phyloP scores from a whole-genome alignment of 2,888 invertebrate species.

The Polylopha cassiicola region DNA sequence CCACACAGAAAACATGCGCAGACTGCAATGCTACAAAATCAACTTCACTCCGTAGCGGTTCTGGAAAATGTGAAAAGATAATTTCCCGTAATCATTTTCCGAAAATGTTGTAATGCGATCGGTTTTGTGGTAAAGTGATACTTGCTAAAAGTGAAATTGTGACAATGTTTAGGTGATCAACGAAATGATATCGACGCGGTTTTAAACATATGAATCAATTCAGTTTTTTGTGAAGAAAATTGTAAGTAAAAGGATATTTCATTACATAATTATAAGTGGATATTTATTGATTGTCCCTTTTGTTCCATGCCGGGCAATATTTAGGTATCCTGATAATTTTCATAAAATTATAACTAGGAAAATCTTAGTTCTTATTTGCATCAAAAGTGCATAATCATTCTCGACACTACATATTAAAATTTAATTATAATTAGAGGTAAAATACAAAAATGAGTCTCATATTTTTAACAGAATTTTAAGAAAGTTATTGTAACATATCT shows the following conservation, averaged over 20 bases:
- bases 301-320: background rate
- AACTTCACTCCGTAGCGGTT: conserved; percentile 56
- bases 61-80: conserved; percentile 48
- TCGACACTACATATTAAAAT: too few relatives aligned
- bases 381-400: conserved; percentile 4
- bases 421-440: too few relatives aligned
- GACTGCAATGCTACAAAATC: conserved; percentile 72
- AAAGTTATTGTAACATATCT: too few relatives aligned
- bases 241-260: conserved; percentile 20
- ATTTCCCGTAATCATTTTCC: conserved; percentile 42
- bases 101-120: conserved; percentile 36
- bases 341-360: too few relatives aligned
- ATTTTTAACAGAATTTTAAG: too few relatives aligned
- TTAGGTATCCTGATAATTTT: background rate
- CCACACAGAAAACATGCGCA: conserved; percentile 64
- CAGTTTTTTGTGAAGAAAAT: conserved; percentile 34
- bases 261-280: conserved; percentile 18
- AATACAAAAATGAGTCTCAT: too few relatives aligned
- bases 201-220: conserved; percentile 31
- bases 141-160: conserved; percentile 31
- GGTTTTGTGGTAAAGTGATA: conserved; percentile 33
- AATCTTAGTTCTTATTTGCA: too few relatives aligned
- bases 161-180: conserved; percentile 47
- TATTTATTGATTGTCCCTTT: conserved; percentile 6
- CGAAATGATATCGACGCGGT: conserved; percentile 21